Evolutionary conservation across 2,888 invertebrate species (phyloP), one percentile per base, ranked within the genome.

Genomic region (Melanchra persicariae): DNA sequence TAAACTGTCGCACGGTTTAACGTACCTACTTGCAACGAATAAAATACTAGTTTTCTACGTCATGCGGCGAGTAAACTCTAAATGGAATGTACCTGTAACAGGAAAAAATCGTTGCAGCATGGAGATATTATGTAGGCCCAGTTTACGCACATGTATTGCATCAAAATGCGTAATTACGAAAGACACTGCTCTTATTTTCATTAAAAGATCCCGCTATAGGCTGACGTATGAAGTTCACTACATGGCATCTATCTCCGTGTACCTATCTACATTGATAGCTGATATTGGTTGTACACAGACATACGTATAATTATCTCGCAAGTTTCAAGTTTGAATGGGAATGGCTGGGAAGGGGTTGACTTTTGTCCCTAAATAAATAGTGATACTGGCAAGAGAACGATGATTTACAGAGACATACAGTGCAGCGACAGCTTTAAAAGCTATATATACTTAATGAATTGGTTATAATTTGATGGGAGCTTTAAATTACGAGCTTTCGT

Each of bases 1-100:
- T n/a, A 79, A 26, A 49, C 51, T 9, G 30, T 43, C 57, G 26
- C 52, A 68, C 47, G 24, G 30, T 40, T n/a, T 30, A 22, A 22
- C 19, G 24, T n/a, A n/a, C n/a, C 10, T 26, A n/a, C 47, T 19
- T 54, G 59, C 5, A 51, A 6, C 17, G n/a, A 68, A 55, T 81
- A 47, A 45, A 52, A 26, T 40, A 12, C 15, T 30, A 49, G 22
- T 19, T 30, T 8, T 8, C 43, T 51, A 76, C 77, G 77, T 81
- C 76, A 63, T 8, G 12, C 7, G 17, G 34, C 51, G 17, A 61
- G 30, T 26, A n/a, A 57, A 47, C n/a, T 47, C 7, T 8, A 9
- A 24, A n/a, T 43, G 30, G 22, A 49, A 58, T 63, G 40, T 52
- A 75, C 58, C 9, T 26, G 40, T 45, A 26, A 58, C 54, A 75